A percentile compares a stretch with the other conserved stretches of the same genome.
Conservation (phyloP, 35 echinoderm and acorn worm genomes). For the Lytechinus variegatus region DNA sequence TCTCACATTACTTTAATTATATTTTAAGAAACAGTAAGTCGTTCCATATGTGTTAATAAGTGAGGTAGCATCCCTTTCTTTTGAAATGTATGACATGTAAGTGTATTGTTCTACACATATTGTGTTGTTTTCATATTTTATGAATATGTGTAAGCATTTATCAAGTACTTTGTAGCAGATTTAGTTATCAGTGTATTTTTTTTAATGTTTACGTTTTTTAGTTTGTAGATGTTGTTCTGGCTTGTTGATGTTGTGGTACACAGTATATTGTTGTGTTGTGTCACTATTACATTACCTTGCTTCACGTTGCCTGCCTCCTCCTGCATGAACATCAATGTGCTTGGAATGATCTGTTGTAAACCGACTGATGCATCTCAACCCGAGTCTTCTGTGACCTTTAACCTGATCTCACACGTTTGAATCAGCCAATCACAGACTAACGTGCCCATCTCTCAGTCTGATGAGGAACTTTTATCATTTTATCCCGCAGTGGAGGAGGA, state of each 20-base stretch:
- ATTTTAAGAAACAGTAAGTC: too few relatives aligned
- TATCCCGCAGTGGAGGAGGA: not conserved
- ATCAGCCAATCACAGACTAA: not conserved
- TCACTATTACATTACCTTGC: not conserved
- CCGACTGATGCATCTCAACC: not conserved
- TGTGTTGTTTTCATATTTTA: too few relatives aligned
- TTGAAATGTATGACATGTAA: too few relatives aligned
- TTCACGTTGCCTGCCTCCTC: not conserved
- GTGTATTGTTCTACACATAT: too few relatives aligned
- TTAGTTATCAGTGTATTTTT: too few relatives aligned
- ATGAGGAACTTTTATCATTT: conserved; percentile 15
- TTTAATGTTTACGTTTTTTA: not conserved
- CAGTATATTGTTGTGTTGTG: not conserved
- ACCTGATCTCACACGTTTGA: not conserved
- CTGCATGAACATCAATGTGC: not conserved
- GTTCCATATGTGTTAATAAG: too few relatives aligned
- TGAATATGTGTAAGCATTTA: too few relatives aligned
- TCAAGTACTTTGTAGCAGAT: too few relatives aligned
- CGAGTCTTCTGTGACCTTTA: not conserved
- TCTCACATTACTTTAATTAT: too few relatives aligned
- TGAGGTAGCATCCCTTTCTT: too few relatives aligned
- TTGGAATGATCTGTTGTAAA: conserved; percentile 13
- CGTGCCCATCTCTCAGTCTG: not conserved
- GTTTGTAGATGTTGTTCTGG: not conserved
- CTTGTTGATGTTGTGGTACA: not conserved